Percentiles rank a stretch among this genome's conserved stretches.
phyloP scores from a whole-genome alignment of 2,888 invertebrate species.

The Zelleria hepariella region DNA sequence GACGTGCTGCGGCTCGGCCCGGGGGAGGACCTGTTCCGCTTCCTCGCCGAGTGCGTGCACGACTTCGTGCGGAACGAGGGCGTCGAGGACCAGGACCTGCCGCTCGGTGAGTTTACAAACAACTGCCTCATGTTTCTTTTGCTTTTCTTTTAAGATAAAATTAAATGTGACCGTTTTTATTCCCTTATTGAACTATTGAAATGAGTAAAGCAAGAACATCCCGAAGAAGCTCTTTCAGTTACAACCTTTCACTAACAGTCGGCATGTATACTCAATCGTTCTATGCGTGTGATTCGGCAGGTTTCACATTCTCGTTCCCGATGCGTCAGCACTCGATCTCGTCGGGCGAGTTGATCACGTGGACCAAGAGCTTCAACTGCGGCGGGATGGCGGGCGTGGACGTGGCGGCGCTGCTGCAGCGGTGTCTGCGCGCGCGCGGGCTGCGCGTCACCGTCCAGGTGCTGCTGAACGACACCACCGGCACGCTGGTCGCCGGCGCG shows the following conservation, averaged over 20 bases:
- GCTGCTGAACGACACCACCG: slow-evolving; percentile 84
- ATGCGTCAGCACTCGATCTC: slow-evolving; percentile 82
- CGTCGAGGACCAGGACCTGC: slow-evolving; percentile 70
- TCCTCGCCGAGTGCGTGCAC: slow-evolving; percentile 80
- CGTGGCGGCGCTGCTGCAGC: slow-evolving; percentile 77
- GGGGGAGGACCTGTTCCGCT: slow-evolving; percentile 79
- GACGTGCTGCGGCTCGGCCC: slow-evolving; percentile 74
- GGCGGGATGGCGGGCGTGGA: slow-evolving; percentile 78
- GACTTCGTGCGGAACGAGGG: slow-evolving; percentile 76
- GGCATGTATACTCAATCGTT: too few species aligned
- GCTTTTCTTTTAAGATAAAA: too few species aligned
- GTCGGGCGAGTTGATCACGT: slow-evolving; percentile 81
- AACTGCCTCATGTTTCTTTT: background rate
- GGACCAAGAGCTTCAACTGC: slow-evolving; percentile 88
- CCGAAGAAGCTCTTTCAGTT: too few species aligned
- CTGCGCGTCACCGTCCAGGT: slow-evolving; percentile 78
- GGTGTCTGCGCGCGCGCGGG: slow-evolving; percentile 71
- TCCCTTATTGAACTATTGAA: too few species aligned
- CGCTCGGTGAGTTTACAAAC: slow-evolving; percentile 80
- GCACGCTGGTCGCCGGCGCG: slow-evolving; percentile 80
- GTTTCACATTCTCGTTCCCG: slow-evolving; percentile 90
- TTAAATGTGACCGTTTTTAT: too few species aligned
- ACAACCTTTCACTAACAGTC: too few species aligned
- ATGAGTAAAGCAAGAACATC: too few species aligned
- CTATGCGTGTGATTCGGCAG: slow-evolving; percentile 43